Evolutionary conservation across 2,113 vertebrate genomes (phyloP).

Genomic region (Spea bombifrons): DNA sequence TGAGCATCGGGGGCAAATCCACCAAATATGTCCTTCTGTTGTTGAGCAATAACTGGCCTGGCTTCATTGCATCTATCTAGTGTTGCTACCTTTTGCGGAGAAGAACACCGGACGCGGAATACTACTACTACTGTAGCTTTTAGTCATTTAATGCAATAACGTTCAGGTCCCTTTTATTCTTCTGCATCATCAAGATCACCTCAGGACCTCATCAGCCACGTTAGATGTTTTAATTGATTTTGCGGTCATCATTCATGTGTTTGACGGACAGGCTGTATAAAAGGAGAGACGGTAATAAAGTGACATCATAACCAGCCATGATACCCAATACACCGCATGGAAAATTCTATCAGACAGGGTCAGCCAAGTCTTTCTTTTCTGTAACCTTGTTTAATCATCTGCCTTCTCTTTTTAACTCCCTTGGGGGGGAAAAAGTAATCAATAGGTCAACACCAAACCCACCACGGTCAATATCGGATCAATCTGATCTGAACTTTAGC

Average conservation of each 20-base stretch:
- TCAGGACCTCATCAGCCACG: constrained; percentile 10
- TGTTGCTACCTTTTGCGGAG: too few species aligned
- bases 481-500: neutral
- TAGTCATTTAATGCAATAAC: too few species aligned
- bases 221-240: constrained; percentile 8
- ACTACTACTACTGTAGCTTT: too few species aligned
- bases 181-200: neutral
- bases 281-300: neutral
- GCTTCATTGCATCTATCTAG: too few species aligned
- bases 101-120: too few species aligned
- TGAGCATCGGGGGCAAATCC: too few species aligned
- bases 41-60: too few species aligned
- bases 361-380: neutral
- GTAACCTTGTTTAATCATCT: neutral
- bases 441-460: neutral
- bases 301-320: neutral
- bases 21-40: too few species aligned
- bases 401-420: neutral
- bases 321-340: neutral
- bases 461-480: neutral
- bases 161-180: too few species aligned
- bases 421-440: neutral
- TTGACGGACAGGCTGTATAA: neutral
- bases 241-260: constrained; percentile 1
- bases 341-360: neutral